These are phyloP conservation scores for Monochamus saltuarius DNA, from an alignment of 1,140 invertebrate genomes.

Conservation along the genomic window DNA sequence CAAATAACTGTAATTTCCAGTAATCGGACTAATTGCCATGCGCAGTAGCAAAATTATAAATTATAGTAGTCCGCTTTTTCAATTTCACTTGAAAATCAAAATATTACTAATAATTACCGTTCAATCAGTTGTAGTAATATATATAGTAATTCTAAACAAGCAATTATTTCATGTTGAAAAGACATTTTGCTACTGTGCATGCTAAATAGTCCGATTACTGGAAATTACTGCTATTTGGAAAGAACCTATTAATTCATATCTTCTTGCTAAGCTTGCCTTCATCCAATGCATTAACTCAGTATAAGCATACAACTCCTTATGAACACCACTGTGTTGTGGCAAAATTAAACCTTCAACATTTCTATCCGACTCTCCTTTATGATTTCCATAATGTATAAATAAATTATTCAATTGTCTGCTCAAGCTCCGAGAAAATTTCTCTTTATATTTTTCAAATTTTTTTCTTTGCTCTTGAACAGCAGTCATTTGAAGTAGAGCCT, in stretches of 20 bases:
- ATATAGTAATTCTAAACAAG: no score
- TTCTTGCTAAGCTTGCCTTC: conserved; percentile 30
- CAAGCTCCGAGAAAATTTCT: conserved; percentile 81
- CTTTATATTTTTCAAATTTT: conserved; percentile 78
- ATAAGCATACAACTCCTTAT: conserved; percentile 81
- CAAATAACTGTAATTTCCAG: no score
- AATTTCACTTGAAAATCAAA: no score
- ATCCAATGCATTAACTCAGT: conserved; percentile 87
- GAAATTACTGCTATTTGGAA: no score
- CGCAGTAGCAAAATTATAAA: no score
- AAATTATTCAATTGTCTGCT: conserved; percentile 88
- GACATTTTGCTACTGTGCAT: no score
- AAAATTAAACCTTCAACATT: conserved; percentile 65
- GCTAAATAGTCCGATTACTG: no score
- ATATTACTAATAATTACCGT: no score
- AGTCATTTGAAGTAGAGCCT: conserved; percentile 66
- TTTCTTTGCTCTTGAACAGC: conserved; percentile 88
- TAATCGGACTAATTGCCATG: no score
- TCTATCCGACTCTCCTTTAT: conserved; percentile 53
- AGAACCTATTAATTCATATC: background rate
- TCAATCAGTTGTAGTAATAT: no score
- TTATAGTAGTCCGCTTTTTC: no score
- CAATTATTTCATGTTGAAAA: no score
- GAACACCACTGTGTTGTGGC: conserved; percentile 75
- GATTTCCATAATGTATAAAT: conserved; percentile 84